phyloP scores from a whole-genome alignment of 30 jellyfish, hydroid and myxozoan species.

The Hydractinia symbiolongicarpus region DNA sequence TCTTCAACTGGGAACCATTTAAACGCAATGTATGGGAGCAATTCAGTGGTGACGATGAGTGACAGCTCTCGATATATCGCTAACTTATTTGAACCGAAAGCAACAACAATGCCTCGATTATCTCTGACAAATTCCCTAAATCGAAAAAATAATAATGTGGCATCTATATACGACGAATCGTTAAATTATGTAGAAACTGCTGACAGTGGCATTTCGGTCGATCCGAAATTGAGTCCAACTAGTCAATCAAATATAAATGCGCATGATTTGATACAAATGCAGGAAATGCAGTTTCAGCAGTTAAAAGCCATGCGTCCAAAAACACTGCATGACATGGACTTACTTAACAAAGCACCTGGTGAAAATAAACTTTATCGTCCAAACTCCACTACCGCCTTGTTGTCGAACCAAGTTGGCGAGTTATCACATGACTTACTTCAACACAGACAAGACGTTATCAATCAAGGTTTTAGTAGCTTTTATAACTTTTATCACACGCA shows the following conservation, averaged over 20 bases:
- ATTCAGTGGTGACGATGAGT: neutral
- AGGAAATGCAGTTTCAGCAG: conserved; percentile 9
- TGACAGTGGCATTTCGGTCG: conserved; percentile 10
- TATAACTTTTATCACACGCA: neutral
- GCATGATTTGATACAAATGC: neutral
- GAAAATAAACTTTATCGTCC: neutral
- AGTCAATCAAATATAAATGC: conserved; percentile 1
- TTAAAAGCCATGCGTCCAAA: neutral
- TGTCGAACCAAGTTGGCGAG: neutral
- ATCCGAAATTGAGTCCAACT: conserved; percentile 5
- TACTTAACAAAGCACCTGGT: neutral
- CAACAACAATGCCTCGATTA: conserved; percentile 8
- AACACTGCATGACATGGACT: neutral
- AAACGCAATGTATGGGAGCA: neutral
- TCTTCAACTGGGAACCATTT: neutral
- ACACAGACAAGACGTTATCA: conserved; percentile 7
- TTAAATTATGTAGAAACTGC: neutral
- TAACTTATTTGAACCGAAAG: conserved; percentile 1
- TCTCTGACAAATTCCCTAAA: neutral
- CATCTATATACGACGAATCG: neutral
- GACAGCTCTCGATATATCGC: neutral
- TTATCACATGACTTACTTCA: neutral
- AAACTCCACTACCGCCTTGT: neutral
- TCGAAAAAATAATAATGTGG: neutral
- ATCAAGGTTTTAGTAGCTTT: neutral